A percentile compares a stretch with the other conserved stretches of the same genome.
phyloP scores from a whole-genome alignment of 2,113 vertebrate species.

The Gadus chalcogrammus region DNA sequence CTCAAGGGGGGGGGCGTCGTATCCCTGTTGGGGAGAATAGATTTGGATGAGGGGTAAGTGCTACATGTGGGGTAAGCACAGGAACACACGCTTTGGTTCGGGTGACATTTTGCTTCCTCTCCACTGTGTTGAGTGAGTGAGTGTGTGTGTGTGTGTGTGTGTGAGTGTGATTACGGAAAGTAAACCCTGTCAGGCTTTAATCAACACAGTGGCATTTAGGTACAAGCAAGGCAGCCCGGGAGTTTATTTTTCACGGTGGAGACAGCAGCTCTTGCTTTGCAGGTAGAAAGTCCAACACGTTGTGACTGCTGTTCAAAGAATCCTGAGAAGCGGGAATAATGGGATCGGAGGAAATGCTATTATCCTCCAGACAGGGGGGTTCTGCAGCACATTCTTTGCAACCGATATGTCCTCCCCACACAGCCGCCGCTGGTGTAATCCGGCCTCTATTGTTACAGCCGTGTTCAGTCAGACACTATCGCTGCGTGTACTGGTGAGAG shows the following conservation, averaged over 20 bases:
- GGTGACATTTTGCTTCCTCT: no score
- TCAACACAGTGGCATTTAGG: no score
- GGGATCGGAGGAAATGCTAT: constrained; percentile 22
- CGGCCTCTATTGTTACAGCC: no score
- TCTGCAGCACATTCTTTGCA: constrained; percentile 12
- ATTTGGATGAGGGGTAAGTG: constrained; percentile 43
- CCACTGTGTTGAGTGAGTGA: no score
- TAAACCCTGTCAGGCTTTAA: background rate
- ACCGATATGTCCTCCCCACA: constrained; percentile 12
- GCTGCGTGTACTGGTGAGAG: no score
- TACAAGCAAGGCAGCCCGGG: no score
- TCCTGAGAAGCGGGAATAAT: constrained; percentile 33
- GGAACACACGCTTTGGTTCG: no score
- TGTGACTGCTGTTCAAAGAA: constrained; percentile 3
- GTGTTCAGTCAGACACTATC: no score
- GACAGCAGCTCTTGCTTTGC: no score
- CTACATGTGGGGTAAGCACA: constrained; percentile 18
- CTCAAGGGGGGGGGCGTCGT: constrained; percentile 22
- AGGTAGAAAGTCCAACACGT: no score
- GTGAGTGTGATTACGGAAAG: background rate
- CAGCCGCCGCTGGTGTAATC: constrained; percentile 2
- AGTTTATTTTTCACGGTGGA: no score
- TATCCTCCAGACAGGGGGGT: constrained; percentile 24
- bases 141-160: background rate
- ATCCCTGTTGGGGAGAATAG: constrained; percentile 41